phyloP scores from a whole-genome alignment of 1,140 invertebrate genomes.

The Himalopsyche phryganea region DNA sequence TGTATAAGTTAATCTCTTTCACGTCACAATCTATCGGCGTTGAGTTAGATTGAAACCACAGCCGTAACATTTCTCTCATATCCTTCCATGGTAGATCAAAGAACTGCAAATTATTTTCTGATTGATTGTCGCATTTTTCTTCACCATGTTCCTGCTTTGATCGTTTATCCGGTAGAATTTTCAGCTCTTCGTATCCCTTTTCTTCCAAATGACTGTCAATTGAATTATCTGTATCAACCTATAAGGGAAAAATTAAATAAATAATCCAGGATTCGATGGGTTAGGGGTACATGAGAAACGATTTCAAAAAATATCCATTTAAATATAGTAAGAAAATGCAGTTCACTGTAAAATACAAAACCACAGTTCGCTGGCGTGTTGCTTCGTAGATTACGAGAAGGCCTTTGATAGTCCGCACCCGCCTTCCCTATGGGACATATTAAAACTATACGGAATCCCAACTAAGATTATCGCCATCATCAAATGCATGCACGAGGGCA shows the following conservation, averaged over 20 bases:
- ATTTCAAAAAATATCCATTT: not conserved
- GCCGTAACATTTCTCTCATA: constrained; percentile 46
- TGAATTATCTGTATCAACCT: constrained; percentile 3
- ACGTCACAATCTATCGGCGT: constrained; percentile 50
- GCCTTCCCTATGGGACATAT: too few species aligned
- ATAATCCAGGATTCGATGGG: constrained; percentile 32
- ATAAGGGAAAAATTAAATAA: constrained; percentile 14
- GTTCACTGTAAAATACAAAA: too few species aligned
- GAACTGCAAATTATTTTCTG: constrained; percentile 36
- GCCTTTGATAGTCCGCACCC: too few species aligned
- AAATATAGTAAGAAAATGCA: too few species aligned
- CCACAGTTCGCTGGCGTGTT: too few species aligned
- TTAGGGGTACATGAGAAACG: not conserved
- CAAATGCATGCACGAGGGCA: too few species aligned
- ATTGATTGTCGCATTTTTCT: not conserved
- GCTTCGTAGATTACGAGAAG: too few species aligned
- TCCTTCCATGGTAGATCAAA: constrained; percentile 44
- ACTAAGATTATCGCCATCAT: too few species aligned
- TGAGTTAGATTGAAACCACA: constrained; percentile 50
- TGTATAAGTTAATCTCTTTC: constrained; percentile 44
- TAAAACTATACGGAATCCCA: too few species aligned
- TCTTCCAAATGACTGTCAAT: constrained; percentile 11
- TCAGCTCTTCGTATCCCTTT: constrained; percentile 26
- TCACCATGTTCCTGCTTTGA: constrained; percentile 26
- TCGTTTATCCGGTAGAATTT: constrained; percentile 24